Base-by-base conservation (phyloP, 2,888 invertebrate genomes). In the Cheilosia scutellata region DNA sequence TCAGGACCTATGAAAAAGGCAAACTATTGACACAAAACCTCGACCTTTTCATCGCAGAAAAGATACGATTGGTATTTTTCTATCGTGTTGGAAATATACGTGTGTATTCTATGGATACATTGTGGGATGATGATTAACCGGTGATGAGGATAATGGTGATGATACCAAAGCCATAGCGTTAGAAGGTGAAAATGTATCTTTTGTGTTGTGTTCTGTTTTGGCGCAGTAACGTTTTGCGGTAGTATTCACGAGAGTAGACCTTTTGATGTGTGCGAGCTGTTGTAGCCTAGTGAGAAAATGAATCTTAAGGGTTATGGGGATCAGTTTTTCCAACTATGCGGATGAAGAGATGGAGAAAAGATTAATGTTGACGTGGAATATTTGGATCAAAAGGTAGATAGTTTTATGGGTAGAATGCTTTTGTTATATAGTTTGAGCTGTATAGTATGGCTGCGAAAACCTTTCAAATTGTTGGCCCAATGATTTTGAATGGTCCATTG, bases 1-100 rank as follows among this genome's bases (percentile, higher is more conserved):
- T 40, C 47, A 62, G 65, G 66, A 66, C 66, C 78, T 62, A 68
- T 60, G 78, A 66, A 60, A 37, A 51, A 80, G 71, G 80, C 75
- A 80, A 65, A 76, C 84, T 80, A 72, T 86, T 86, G 84, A 86
- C 84, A 86, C 71, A 86, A 65, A 76, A 71, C 84, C 80, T 86
- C 80, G 84, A 86, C 84, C 84, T 86, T 86, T 86, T 65, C 70
- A 33, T 42, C 47, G 66, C 37, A 40, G 57, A 2, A 20, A 51
- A 68, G 63, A 58, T 70, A 65, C 53, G 68, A 60, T 74, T 74
- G 66, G 82, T 75, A 75, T 68, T 66, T 66, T 53, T 66, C 55
- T 60, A 58, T 31, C 65, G 60, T 72, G 53, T 31, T 42, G 40
- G 31, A n/a, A 42, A 20, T 44, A 49, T 31, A 49, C 37, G 6